Conservation (phyloP, 2,113 vertebrate genomes). For the Misgurnus mizolepis region DNA sequence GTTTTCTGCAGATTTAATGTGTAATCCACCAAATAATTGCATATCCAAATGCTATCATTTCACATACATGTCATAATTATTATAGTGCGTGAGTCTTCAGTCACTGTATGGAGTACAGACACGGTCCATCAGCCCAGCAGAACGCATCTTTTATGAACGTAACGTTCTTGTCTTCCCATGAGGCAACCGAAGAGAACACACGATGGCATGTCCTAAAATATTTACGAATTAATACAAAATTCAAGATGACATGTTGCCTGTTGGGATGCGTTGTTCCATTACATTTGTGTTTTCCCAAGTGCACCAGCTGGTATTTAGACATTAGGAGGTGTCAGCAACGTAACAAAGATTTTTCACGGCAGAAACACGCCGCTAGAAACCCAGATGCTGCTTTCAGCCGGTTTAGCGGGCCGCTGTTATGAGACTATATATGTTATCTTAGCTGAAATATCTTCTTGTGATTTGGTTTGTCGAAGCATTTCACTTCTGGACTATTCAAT, state of each 20-base stretch:
- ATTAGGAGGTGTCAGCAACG: constrained; percentile 33
- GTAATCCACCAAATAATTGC: neutral
- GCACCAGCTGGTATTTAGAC: constrained; percentile 38
- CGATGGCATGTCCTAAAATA: constrained; percentile 16
- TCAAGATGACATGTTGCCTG: constrained; percentile 22
- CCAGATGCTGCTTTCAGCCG: constrained; percentile 23
- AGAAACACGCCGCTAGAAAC: constrained; percentile 2
- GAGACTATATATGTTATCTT: constrained; percentile 39
- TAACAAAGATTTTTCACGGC: constrained; percentile 25
- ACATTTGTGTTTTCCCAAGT: constrained; percentile 15
- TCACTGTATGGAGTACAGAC: neutral
- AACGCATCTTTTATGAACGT: neutral
- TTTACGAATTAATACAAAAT: constrained; percentile 33
- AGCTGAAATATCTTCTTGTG: constrained; percentile 43
- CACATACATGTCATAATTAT: neutral
- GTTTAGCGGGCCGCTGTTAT: constrained; percentile 30
- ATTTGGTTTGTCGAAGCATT: constrained; percentile 20
- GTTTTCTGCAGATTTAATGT: neutral
- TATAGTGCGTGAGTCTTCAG: neutral
- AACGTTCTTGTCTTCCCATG: neutral
- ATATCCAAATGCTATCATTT: neutral
- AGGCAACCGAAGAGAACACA: constrained; percentile 33
- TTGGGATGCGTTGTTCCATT: constrained; percentile 30
- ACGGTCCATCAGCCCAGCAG: constrained; percentile 2
- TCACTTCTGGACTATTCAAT: constrained; percentile 26